Conservation (phyloP, 64 coral and sea anemone genomes). For the Cladopsammia gracilis region DNA sequence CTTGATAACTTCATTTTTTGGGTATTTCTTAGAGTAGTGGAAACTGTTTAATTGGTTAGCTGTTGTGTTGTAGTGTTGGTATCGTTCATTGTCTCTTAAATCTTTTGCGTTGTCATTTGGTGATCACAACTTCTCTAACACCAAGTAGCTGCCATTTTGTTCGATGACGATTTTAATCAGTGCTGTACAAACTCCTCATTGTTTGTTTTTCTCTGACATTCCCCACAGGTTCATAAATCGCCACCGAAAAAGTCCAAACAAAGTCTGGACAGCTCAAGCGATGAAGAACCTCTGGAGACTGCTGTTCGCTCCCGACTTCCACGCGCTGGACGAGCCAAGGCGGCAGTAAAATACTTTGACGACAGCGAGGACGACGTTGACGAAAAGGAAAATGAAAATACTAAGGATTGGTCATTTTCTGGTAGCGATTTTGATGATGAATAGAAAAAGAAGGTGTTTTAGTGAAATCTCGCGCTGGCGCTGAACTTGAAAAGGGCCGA, state of each 20-base stretch:
- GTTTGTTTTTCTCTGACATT: neutral
- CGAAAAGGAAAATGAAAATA: conserved; percentile 29
- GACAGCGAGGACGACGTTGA: conserved; percentile 6
- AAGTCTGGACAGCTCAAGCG: neutral
- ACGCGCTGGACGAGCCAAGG: conserved; percentile 6
- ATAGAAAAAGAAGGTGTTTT: neutral
- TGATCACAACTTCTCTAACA: too few species aligned
- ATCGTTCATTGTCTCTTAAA: too few species aligned
- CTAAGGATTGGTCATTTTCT: conserved; percentile 19
- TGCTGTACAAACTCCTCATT: neutral
- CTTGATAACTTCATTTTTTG: too few species aligned
- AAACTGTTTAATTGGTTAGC: too few species aligned
- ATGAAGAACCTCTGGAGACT: neutral
- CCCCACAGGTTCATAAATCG: conserved; percentile 1
- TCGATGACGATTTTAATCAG: too few species aligned
- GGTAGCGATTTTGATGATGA: conserved; percentile 24
- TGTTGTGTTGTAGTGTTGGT: too few species aligned
- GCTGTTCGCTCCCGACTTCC: neutral
- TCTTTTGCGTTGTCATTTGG: too few species aligned
- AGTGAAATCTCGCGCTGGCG: too few species aligned
- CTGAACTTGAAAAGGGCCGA: too few species aligned
- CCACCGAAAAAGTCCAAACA: conserved; percentile 27
- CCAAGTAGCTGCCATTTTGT: too few species aligned
- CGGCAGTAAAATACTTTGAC: conserved; percentile 22
- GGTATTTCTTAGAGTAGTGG: too few species aligned